phyloP scores from a whole-genome alignment of 2,888 invertebrate species.

The Cryptocheilus praepositus region DNA sequence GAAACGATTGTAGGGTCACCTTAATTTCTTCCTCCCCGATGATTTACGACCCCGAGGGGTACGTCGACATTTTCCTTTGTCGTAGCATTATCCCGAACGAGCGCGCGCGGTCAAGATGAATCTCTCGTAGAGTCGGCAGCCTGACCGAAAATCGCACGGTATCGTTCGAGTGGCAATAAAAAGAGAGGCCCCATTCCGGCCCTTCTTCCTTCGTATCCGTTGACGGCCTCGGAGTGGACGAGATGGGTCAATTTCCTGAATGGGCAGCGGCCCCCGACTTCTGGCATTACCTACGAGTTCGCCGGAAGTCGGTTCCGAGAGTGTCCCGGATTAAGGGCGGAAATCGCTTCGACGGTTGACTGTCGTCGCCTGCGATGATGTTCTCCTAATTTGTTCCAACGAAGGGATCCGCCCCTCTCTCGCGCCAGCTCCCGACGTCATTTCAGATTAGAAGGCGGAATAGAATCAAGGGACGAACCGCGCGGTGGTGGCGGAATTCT shows the following conservation, averaged over 20 bases:
- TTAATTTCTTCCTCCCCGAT: too few relatives aligned
- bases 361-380: conserved; percentile 31
- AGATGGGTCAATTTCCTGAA: conserved; percentile 63
- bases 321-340: conserved; percentile 48
- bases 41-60: too few relatives aligned
- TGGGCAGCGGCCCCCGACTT: conserved; percentile 34
- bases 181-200: conserved; percentile 20
- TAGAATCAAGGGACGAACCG: conserved; percentile 12
- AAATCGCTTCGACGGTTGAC: conserved; percentile 52
- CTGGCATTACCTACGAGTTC: conserved; percentile 51
- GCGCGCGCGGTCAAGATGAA: neutral
- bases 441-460: conserved; percentile 30
- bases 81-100: too few relatives aligned
- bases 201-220: conserved; percentile 20
- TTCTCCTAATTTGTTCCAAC: conserved; percentile 46
- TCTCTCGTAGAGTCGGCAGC: neutral
- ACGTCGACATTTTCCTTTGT: too few relatives aligned
- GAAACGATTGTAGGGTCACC: too few relatives aligned
- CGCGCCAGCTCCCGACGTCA: conserved; percentile 15
- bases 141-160: conserved; percentile 3
- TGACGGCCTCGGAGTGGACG: conserved; percentile 30
- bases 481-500: neutral
- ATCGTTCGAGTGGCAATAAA: conserved; percentile 26
- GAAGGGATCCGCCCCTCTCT: neutral
- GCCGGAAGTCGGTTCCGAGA: conserved; percentile 49